Conservation (phyloP, 2,797 vertebrate genomes). For the Chloroceryle inda region DNA sequence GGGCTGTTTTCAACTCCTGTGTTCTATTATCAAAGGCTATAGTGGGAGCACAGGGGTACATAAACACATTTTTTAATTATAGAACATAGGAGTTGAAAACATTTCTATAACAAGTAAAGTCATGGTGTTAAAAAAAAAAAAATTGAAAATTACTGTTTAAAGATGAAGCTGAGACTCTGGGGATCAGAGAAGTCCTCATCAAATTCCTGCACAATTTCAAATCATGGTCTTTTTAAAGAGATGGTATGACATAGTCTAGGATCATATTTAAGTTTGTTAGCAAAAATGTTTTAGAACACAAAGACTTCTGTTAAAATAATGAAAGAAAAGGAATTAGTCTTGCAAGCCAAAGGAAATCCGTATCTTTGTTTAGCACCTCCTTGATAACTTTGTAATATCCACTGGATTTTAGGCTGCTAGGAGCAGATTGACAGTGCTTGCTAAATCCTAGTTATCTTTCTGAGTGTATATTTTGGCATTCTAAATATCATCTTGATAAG, state of each 20-base stretch:
- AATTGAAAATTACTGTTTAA: background rate
- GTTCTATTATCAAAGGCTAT: conserved; percentile 35
- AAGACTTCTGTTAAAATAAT: background rate
- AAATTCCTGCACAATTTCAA: background rate
- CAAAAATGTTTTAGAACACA: background rate
- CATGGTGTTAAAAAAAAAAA: background rate
- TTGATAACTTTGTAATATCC: background rate
- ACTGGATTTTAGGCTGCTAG: background rate
- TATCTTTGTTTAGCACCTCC: background rate
- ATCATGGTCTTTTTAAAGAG: background rate
- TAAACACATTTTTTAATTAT: conserved; percentile 74
- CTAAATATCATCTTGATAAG: background rate
- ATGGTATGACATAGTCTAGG: accelerated
- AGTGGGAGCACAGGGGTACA: conserved; percentile 54
- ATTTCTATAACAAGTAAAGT: conserved; percentile 7
- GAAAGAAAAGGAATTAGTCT: background rate
- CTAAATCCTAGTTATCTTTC: background rate
- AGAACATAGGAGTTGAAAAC: conserved; percentile 45
- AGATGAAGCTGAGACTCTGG: background rate
- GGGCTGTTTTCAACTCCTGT: conserved; percentile 8
- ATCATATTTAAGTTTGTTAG: background rate
- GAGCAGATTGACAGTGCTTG: background rate
- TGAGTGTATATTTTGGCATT: conserved; percentile 12
- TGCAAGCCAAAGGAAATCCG: background rate
- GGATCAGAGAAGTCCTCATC: background rate